Base-by-base conservation (phyloP, 2,888 invertebrate genomes). In the Thumatha senex region DNA sequence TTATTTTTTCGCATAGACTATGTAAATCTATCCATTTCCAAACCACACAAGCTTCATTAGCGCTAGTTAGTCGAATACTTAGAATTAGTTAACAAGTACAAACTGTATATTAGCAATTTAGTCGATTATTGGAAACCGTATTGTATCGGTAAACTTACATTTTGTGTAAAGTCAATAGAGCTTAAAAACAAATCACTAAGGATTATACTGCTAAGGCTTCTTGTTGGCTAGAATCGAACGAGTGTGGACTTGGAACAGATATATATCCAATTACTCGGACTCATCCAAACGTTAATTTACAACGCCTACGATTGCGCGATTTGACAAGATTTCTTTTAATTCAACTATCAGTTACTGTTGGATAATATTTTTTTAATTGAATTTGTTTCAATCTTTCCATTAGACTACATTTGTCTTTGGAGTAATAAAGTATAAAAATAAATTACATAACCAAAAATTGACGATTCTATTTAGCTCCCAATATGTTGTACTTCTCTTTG, bases 271-370 rank as follows among this genome's bases (percentile, higher is more conserved):
- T 72, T 67, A 70, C 67, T 56, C 53, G 55, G 54, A 58, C 61
- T 65, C 58, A 58, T 58, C 62, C 52, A 48, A 52, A 54, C 56
- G 48, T 47, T 54, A 62, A 62, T 65, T 52, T 46, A 67, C 64
- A 58, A 71, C 77, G 72, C 78, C 67, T 73, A 56, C 64, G 67
- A 65, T 68, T 71, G 64, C 61, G 56, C 68, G 67, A 74, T 74
- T 76, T 70, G 58, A 67, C 59, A 56, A n/a, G 71, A 62, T 61
- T 67, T 58, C 7, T 35, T n/a, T 39, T 18, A 11, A n/a, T 39
- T 24, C n/a, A 7, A 24, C 8, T 24, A 24, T 7, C 15, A 13
- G 7, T 36, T 13, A 14, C 13, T 8, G 18, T 5, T 24, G 3
- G 18, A 24, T 5, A 24, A 24, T 4, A 24, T 24, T 24, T 4